A percentile compares a stretch with the other conserved stretches of the same genome.
phyloP scores from a whole-genome alignment of 2,888 invertebrate species.

The Idaea dimidiata region DNA sequence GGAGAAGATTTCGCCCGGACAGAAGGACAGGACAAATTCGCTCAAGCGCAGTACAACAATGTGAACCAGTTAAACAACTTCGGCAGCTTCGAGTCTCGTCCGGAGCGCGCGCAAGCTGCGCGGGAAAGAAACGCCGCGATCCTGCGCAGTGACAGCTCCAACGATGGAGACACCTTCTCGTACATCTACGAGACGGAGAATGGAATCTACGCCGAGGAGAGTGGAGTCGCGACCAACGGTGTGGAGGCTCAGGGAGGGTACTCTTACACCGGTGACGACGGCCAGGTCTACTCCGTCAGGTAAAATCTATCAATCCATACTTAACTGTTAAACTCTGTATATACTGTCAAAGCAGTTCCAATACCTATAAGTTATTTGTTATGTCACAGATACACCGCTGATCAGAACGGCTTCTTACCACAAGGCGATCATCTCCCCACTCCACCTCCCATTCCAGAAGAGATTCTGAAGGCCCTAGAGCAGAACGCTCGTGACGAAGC shows the following conservation, averaged over 20 bases:
- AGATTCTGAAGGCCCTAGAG: slow-evolving; percentile 64
- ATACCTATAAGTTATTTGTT: not conserved
- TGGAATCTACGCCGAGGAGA: slow-evolving; percentile 67
- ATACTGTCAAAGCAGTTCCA: not conserved
- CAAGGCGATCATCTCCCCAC: slow-evolving; percentile 71
- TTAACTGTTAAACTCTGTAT: not conserved
- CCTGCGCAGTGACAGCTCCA: slow-evolving; percentile 60
- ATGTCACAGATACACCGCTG: slow-evolving; percentile 64
- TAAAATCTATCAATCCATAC: slow-evolving; percentile 24
- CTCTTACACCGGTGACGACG: slow-evolving; percentile 72
- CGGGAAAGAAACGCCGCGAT: slow-evolving; percentile 66
- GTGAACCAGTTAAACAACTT: slow-evolving; percentile 29
- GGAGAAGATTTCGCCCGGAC: slow-evolving; percentile 29
- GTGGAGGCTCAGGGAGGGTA: slow-evolving; percentile 68
- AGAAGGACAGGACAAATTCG: slow-evolving; percentile 22
- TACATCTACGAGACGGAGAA: slow-evolving; percentile 71
- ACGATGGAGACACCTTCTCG: slow-evolving; percentile 64
- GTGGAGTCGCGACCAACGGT: slow-evolving; percentile 66
- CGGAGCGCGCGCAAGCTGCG: slow-evolving; percentile 62
- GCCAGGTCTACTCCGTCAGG: slow-evolving; percentile 66
- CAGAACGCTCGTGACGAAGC: slow-evolving; percentile 73
- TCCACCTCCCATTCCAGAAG: slow-evolving; percentile 66
- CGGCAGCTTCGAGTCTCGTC: slow-evolving; percentile 31
- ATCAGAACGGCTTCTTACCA: slow-evolving; percentile 69
- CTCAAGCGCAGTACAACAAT: slow-evolving; percentile 31